Evolutionary conservation across 2,888 invertebrate species (phyloP), one percentile per base, ranked within the genome.

Genomic region (Hoplodrina ambigua): DNA sequence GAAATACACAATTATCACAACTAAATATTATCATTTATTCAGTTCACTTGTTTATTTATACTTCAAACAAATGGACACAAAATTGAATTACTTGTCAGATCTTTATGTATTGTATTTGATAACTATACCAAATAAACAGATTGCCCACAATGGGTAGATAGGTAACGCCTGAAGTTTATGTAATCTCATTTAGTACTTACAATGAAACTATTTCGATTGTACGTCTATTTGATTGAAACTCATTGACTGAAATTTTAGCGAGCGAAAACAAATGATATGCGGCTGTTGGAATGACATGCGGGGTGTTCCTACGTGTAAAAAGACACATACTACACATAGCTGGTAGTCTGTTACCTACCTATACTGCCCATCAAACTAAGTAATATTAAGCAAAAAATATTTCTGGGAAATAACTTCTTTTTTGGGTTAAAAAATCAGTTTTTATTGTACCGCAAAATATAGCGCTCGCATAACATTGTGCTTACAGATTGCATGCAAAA

Each of bases 181-280:
- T 86, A 74, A 85, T 88, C 89, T 87, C 83, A 85, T 89, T 77
- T 81, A 74, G 81, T n/a, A n/a, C n/a, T n/a, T 72, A 83, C 83
- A 86, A 86, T 83, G 72, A 82, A 76, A 75, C 81, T 78, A 85
- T 86, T 88, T 83, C 86, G 87, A 87, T 88, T 84, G 84, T 80
- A 66, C 70, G 63, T 78, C 72, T 68, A 61, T 66, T 78, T 74
- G 56, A 17, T 0, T 1, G 55, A 11, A 69, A 74, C 71, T 64
- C 60, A 81, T 33, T 13, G 65, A 3, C 20, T 0, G 7, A 10
- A 52, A 44, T 8, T 52, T 52, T 30, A 25, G 17, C 13, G 0
- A 75, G 37, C 62, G 7, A 17, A 56, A 46, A 11, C 37, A 54
- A 20, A 3, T 17, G 4, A 20, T n/a, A n/a, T n/a, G n/a, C n/a